phyloP scores from a whole-genome alignment of 2,113 vertebrate species.

The Engraulis encrasicolus region DNA sequence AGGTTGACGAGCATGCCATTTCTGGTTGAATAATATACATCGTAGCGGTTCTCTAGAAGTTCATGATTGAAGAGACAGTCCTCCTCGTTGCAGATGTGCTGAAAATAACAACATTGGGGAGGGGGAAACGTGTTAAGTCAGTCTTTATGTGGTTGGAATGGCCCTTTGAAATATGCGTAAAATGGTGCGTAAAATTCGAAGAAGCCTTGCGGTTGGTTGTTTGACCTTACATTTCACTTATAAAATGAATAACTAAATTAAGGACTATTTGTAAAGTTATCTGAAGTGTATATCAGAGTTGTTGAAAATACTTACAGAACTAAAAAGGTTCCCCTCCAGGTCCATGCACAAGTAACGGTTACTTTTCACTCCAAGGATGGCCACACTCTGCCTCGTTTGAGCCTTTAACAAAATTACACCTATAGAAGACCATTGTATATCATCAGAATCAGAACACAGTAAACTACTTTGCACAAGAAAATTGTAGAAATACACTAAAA shows the following conservation, averaged over 20 bases:
- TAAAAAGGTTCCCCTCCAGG: constrained; percentile 81
- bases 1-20: constrained; percentile 87
- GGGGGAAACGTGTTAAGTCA: neutral
- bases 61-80: constrained; percentile 85
- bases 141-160: neutral
- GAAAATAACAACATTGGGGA: too few species aligned
- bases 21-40: constrained; percentile 87
- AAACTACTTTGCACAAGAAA: too few species aligned
- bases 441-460: neutral
- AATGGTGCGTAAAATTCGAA: neutral
- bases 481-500: neutral
- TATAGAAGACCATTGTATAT: constrained; percentile 41
- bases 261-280: neutral
- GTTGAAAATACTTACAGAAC: constrained; percentile 80
- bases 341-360: constrained; percentile 90
- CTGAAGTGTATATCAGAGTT: neutral
- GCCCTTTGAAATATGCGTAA: neutral
- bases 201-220: neutral
- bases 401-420: constrained; percentile 88
- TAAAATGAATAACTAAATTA: neutral
- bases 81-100: constrained; percentile 84
- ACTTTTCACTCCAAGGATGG: constrained; percentile 89
- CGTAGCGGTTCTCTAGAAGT: constrained; percentile 88
- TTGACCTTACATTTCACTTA: neutral
- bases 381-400: constrained; percentile 81